Base-by-base conservation (phyloP, 2,797 vertebrate genomes). In the Anabas testudineus region DNA sequence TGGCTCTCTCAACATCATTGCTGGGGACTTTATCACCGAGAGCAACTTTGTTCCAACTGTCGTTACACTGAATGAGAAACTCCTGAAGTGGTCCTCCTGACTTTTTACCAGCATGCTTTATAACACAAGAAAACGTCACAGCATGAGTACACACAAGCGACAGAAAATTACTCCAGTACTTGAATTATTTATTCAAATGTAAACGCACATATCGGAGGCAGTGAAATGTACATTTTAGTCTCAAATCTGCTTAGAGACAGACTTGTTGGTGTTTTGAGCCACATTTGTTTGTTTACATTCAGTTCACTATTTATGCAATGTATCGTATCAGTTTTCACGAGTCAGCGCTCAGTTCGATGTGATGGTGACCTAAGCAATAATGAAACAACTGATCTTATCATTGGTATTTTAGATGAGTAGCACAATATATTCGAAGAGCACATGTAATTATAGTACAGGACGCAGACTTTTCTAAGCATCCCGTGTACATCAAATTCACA, bases 11-110 rank as follows among this genome's bases (percentile, higher is more conserved):
- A 98, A 99, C 78, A 95, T 99, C 10, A 96, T 98, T 32, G 97
- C 96, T 0, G 97, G 95, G 1, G 97, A 99, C 90, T 98, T 99
- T 41, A 84, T 97, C 66, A 94, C 94, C 0, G 94, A 94, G 1
- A 82, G 92, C 71, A 73, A 84, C 9, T 96, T 99, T 45, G 92
- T 94, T 28, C 89, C 90, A 16, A 95, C 94, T 0, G 95, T 98
- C 16, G 93, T 98, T 43, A 68, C 85, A 1, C 95, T 98, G 26
- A 99, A 99, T 49, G 87, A 80, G 77, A 96, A 96, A 88, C 93
- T 97, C 4, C 83, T 95, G 45, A 90, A 87, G 28, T 57, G 72
- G 61, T 82, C 86, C 24, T 86, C 66, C 0, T 91, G 88, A 93
- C 55, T 82, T 67, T 19, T 41, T 15, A 16, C 12, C 22, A 18